phyloP scores from a whole-genome alignment of 2,113 vertebrate genomes.

The Ceyx cyanopectus region DNA sequence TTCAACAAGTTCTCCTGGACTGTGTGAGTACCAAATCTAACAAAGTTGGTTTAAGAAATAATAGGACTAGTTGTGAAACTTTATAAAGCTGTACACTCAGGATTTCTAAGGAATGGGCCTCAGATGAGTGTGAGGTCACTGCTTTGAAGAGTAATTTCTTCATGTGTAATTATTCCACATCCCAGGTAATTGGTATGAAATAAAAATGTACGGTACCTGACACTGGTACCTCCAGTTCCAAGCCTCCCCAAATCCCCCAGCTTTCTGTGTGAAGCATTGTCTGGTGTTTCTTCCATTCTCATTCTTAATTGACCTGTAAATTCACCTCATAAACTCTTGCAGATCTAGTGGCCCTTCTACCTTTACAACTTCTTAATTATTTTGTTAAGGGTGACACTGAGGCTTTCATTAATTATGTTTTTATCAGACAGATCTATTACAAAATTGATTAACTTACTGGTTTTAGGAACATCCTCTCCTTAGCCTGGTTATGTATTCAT shows the following conservation, averaged over 20 bases:
- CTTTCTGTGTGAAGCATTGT: not conserved
- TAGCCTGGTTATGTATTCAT: not conserved
- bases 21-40: not conserved
- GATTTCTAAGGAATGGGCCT: not conserved
- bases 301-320: not conserved
- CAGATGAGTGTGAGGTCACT: accelerated
- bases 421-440: not conserved
- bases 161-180: not conserved
- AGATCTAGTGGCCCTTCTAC: not conserved
- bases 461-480: not conserved
- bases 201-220: not conserved
- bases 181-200: not conserved
- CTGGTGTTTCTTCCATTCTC: not conserved
- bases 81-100: not conserved
- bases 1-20: not conserved
- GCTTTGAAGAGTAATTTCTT: not conserved
- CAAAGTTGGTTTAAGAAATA: not conserved
- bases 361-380: not conserved
- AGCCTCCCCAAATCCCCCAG: not conserved
- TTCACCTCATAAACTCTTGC: not conserved
- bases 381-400: not conserved
- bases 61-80: not conserved
- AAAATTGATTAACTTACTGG: not conserved
- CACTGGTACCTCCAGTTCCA: not conserved
- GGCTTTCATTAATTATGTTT: not conserved